Conservation (phyloP, 2,113 vertebrate species). For the Leptobrachium ailaonicum region DNA sequence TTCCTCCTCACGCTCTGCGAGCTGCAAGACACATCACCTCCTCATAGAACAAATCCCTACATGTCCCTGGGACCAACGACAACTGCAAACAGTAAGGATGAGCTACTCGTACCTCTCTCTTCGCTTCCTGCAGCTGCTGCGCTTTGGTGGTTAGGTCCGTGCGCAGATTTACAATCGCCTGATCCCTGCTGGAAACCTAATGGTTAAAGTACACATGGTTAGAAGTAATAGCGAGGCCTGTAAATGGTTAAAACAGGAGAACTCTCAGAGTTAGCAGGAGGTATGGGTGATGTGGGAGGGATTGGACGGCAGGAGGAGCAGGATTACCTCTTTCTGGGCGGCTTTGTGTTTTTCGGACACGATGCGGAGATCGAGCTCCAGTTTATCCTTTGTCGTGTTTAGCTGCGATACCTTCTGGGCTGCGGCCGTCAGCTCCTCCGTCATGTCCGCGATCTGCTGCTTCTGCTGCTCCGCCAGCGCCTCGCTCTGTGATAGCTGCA, state of each 20-base stretch:
- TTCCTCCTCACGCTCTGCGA: conserved; percentile 4
- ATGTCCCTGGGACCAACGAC: not conserved
- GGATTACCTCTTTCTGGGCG: conserved; percentile 48
- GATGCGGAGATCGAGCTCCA: conserved; percentile 36
- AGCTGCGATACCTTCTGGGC: conserved; percentile 35
- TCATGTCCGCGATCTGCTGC: conserved; percentile 45
- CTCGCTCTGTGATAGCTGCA: conserved; percentile 53
- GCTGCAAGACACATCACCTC: conserved; percentile 9
- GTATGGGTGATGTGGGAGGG: too few relatives aligned
- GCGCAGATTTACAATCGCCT: conserved; percentile 59
- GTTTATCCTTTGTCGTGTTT: conserved; percentile 30
- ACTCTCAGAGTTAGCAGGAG: too few relatives aligned
- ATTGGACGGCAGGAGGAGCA: too few relatives aligned
- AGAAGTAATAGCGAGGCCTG: not conserved
- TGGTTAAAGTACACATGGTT: conserved; percentile 19
- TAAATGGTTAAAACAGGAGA: too few relatives aligned
- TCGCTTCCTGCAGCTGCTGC: conserved; percentile 51
- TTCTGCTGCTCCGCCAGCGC: conserved; percentile 48
- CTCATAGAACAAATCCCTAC: not conserved
- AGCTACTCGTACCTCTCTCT: conserved; percentile 29
- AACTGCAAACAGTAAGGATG: not conserved
- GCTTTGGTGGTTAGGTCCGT: conserved; percentile 55
- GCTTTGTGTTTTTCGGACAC: conserved; percentile 48
- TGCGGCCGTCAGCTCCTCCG: conserved; percentile 44
- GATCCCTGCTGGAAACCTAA: conserved; percentile 60